A percentile compares a stretch with the other conserved stretches of the same genome.
These are phyloP conservation scores for Planiliza haematocheilus DNA, from an alignment of 2,113 vertebrate genomes.

Conservation along the genomic window DNA sequence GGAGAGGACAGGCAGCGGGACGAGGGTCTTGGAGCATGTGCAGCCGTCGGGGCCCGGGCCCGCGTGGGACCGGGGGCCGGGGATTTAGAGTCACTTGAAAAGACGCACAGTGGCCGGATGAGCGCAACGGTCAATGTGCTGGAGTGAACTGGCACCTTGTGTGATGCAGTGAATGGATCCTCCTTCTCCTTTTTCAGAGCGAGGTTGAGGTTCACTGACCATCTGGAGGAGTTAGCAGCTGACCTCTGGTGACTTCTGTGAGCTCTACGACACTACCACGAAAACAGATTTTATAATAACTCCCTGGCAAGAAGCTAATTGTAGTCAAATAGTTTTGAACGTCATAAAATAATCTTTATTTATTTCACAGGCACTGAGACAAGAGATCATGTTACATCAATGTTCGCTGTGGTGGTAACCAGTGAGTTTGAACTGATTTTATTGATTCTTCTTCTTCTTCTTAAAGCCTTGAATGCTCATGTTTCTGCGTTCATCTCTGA, in stretches of 20 bases:
- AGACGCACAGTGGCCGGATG: slow-evolving; percentile 42
- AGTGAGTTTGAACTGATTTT: too few species aligned
- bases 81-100: slow-evolving; percentile 61
- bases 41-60: slow-evolving; percentile 9
- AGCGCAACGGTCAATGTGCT: slow-evolving; percentile 54
- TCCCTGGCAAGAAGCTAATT: background rate
- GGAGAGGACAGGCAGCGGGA: slow-evolving; percentile 32
- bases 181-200: slow-evolving; percentile 5
- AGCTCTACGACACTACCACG: slow-evolving; percentile 3
- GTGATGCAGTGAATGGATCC: slow-evolving; percentile 49
- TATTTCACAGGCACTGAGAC: background rate
- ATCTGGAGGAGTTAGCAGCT: slow-evolving; percentile 51
- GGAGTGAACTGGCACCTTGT: slow-evolving; percentile 53
- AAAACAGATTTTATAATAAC: background rate
- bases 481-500: too few species aligned
- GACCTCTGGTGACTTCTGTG: slow-evolving; percentile 6
- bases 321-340: too few species aligned
- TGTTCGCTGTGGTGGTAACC: too few species aligned
- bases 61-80: slow-evolving; percentile 31
- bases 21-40: slow-evolving; percentile 30
- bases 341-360: too few species aligned
- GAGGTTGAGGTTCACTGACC: slow-evolving; percentile 43
- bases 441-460: too few species aligned
- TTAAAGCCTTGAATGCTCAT: too few species aligned
- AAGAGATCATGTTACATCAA: background rate